Evolutionary conservation across 2,113 vertebrate species (phyloP).

Genomic region (Pseudonaja textilis): DNA sequence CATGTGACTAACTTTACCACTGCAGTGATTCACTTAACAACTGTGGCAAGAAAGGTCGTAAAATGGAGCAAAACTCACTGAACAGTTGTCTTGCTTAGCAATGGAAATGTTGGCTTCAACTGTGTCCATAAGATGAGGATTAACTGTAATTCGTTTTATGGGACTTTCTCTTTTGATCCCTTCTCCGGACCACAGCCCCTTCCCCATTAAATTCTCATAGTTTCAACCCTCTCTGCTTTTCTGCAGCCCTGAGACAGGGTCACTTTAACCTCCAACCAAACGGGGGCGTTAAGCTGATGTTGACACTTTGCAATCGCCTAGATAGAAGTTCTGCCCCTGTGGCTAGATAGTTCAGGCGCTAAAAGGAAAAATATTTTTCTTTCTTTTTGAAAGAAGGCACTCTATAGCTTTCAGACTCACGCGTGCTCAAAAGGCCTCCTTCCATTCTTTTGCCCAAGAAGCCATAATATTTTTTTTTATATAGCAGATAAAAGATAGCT

Average conservation of each 20-base stretch:
- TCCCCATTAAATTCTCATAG: background rate
- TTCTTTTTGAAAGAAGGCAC: constrained; percentile 12
- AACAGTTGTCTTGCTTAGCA: no score
- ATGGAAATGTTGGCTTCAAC: no score
- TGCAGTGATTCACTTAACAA: no score
- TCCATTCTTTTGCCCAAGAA: constrained; percentile 7
- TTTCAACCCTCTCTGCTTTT: background rate
- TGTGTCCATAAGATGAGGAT: no score
- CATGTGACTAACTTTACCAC: no score
- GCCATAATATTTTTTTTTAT: constrained; percentile 29
- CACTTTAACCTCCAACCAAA: background rate
- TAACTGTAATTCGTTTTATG: background rate
- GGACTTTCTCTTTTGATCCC: background rate
- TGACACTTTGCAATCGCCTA: background rate
- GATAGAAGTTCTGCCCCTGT: background rate
- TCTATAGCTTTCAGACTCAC: background rate
- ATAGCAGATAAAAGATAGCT: constrained; percentile 11
- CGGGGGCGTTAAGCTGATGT: background rate
- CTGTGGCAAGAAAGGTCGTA: no score
- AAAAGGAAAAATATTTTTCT: constrained; percentile 1
- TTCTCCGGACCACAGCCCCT: background rate
- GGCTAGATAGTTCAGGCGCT: background rate
- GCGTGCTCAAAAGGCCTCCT: constrained; percentile 17
- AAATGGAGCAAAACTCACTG: no score
- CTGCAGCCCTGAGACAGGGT: background rate